These are phyloP conservation scores for Epinotia nisella DNA, from an alignment of 2,888 invertebrate species.

Conservation along the genomic window DNA sequence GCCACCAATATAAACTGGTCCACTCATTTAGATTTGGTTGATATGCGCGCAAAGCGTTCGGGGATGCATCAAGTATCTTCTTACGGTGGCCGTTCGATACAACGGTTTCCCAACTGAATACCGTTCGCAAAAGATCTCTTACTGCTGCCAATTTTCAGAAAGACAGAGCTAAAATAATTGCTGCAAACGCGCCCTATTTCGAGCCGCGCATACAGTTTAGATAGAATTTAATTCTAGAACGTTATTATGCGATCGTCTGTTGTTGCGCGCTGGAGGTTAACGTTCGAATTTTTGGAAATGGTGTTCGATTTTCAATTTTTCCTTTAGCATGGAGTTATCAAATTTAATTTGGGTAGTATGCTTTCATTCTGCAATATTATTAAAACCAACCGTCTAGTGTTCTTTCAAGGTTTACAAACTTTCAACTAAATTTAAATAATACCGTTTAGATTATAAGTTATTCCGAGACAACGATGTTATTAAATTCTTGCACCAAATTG, in stretches of 20 bases:
- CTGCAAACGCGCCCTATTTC: constrained; percentile 83
- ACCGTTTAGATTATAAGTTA: neutral
- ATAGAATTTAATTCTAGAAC: constrained; percentile 78
- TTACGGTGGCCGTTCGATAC: constrained; percentile 65
- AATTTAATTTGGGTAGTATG: neutral
- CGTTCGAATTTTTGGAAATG: constrained; percentile 42
- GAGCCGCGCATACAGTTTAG: constrained; percentile 75
- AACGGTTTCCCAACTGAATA: constrained; percentile 84
- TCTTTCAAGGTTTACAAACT: neutral
- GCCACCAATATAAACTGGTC: constrained; percentile 67
- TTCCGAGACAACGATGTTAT: neutral
- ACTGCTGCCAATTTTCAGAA: constrained; percentile 84
- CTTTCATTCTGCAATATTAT: neutral
- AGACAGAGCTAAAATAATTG: constrained; percentile 84
- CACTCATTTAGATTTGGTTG: constrained; percentile 61
- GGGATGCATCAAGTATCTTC: constrained; percentile 63
- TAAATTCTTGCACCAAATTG: neutral
- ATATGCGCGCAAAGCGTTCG: constrained; percentile 48
- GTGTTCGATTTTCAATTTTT: neutral
- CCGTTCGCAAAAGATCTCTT: constrained; percentile 80
- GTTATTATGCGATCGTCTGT: constrained; percentile 69
- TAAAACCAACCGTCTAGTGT: neutral
- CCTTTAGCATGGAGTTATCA: neutral
- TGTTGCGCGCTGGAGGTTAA: constrained; percentile 51
- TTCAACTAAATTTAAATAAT: neutral